phyloP scores from a whole-genome alignment of 2,888 invertebrate genomes.

The Agriopis aurantiaria region DNA sequence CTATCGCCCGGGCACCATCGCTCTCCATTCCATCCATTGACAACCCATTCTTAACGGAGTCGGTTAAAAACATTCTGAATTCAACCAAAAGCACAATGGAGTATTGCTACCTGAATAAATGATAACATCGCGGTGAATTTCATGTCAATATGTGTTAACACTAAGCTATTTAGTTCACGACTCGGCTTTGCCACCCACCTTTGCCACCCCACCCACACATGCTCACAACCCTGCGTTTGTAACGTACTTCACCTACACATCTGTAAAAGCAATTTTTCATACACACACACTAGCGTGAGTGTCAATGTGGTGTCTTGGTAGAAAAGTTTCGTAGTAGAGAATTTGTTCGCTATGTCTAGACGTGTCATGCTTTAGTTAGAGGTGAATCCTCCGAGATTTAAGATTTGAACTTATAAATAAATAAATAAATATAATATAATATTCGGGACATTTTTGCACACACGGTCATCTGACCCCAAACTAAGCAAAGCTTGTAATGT shows the following conservation, averaged over 20 bases:
- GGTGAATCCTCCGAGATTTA: conserved; percentile 77
- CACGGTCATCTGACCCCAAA: too few species aligned
- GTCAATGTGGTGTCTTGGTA: conserved; percentile 80
- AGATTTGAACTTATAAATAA: conserved; percentile 49
- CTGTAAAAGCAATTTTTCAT: conserved; percentile 80
- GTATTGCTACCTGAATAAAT: conserved; percentile 84
- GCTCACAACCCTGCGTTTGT: conserved; percentile 58
- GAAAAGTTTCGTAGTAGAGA: conserved; percentile 84
- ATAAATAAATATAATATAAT: too few species aligned
- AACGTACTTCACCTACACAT: conserved; percentile 61
- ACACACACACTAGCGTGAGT: conserved; percentile 66
- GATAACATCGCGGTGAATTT: conserved; percentile 86
- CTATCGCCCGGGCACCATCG: too few species aligned
- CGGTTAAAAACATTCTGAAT: conserved; percentile 50
- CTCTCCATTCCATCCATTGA: too few species aligned
- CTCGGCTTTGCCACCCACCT: conserved; percentile 68
- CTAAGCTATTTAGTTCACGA: conserved; percentile 87
- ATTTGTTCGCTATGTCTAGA: conserved; percentile 85
- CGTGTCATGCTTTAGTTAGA: conserved; percentile 81
- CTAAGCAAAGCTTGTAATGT: too few species aligned
- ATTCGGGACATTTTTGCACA: too few species aligned
- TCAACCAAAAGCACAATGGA: conserved; percentile 75
- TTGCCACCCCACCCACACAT: conserved; percentile 54
- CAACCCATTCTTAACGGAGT: background rate
- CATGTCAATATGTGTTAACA: conserved; percentile 87